Evolutionary conservation across 2,797 vertebrate genomes (phyloP).

Genomic region (Paratrypauchen microcephalus): DNA sequence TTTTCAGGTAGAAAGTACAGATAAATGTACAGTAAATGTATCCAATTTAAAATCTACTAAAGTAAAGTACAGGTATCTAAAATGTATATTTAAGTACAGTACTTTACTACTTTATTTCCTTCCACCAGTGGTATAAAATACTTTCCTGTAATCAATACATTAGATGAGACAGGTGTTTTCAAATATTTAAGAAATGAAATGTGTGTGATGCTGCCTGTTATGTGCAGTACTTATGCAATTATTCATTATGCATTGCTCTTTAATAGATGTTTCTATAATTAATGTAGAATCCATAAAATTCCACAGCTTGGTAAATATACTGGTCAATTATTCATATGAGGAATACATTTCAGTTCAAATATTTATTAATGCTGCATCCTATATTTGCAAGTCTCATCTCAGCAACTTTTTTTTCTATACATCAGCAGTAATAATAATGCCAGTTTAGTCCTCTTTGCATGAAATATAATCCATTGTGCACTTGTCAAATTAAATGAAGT

Average conservation of each 20-base stretch:
- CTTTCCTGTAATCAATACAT: not conserved
- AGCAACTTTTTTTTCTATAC: not conserved
- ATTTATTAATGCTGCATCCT: slow-evolving; percentile 8
- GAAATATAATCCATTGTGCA: not conserved
- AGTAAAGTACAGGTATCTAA: no score
- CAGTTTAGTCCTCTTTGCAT: not conserved
- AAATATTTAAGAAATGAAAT: not conserved
- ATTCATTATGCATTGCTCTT: slow-evolving; percentile 21
- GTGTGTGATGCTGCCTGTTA: not conserved
- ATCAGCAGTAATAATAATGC: not conserved
- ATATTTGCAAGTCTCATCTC: not conserved
- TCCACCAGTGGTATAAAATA: not conserved
- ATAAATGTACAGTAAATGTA: no score
- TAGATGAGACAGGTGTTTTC: not conserved
- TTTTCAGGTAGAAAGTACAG: no score
- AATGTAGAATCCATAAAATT: slow-evolving; percentile 23
- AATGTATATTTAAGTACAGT: no score
- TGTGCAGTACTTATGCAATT: slow-evolving; percentile 1
- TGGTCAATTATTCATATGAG: slow-evolving; percentile 34
- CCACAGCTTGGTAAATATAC: not conserved
- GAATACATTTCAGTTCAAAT: slow-evolving; percentile 20
- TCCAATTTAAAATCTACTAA: no score
- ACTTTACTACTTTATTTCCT: no score
- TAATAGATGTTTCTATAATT: slow-evolving; percentile 39
- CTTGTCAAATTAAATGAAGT: not conserved